Evolutionary conservation across 2,113 vertebrate species (phyloP), one percentile per base, ranked within the genome.

Genomic region (Mormoops blainvillei): DNA sequence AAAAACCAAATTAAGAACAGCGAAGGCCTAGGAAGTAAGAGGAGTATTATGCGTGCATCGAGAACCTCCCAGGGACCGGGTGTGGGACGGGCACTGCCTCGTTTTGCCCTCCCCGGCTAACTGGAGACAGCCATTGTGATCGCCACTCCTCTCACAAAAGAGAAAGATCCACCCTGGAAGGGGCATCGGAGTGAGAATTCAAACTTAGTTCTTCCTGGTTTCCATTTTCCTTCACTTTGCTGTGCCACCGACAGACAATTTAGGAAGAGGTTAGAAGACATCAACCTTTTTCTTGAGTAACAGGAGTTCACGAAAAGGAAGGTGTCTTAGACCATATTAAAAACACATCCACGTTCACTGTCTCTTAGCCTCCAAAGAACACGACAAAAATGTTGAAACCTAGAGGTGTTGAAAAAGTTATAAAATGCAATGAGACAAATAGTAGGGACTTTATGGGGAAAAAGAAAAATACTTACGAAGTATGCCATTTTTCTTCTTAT

Each of bases 331-430:
- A 31, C 11, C 54, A 52, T 56, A 33, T 88, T 50, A 56, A 68
- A 87, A 95, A 71, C 43, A 13, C 31, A 71, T 41, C 31, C 1
- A 1, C 38, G 7, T 89, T 91, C 50, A 80, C 43, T 76, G 48
- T 68, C 56, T 91, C 78, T 76, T 67, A 41, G 22, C 4, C 56
- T 83, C 38, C 48, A n/a, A 56, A 87, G 67, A 68, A 54, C 87
- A 61, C 56, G 22, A 19, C n/a, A n/a, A 54, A 96, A 92, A 63
- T 65, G 33, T 65, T 94, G 41, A 92, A 94, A 88, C 4, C 63
- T 82, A 33, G 8, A 45, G 41, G 26, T 83, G 68, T 52, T 48
- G 10, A 54, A 78, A 91, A 86, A 82, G 8, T 22, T 88, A 86
- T 80, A 70, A 95, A 84, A 77, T 67, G 50, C 11, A 81, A 38